Base-by-base conservation (phyloP, 1,140 invertebrate species). In the Plodia interpunctella region DNA sequence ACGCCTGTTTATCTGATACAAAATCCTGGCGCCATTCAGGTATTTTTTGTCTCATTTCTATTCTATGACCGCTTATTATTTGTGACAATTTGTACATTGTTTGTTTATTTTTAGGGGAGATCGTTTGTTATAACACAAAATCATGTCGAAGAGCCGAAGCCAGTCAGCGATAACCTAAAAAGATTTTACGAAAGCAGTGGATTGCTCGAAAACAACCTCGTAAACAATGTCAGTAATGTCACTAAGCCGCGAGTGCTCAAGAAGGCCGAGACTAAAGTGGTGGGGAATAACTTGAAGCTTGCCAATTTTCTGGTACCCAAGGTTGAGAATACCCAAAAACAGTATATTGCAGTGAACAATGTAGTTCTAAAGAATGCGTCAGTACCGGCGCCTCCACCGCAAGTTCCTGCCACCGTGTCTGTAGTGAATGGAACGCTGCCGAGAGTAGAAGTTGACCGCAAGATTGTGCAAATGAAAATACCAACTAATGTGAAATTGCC, bases 111-210 rank as follows among this genome's bases (percentile, higher is more conserved):
- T 15, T 72, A 88, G 86, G 66, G 71, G n/a, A 74, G 67, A 57
- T 73, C 78, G 6, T 85, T 78, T 59, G 60, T 85, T 51, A 56
- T 87, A 35, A 63, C 80, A n/a, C 76, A 70, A 57, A 73, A 69
- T 49, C 70, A 60, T 57, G 57, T 68, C 49, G 68, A 68, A 18
- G 57, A 59, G 44, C 72, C 74, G 32, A 84, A 76, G 60, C 79
- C 83, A 30, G 69, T 82, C 6, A 77, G 70, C 59, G 74, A 81
- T 69, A 87, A 77, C 69, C 77, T 88, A 59, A 87, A 87, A 74
- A 75, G 66, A 62, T 88, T 86, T 70, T 88, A 88, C 66, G 86
- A 88, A 80, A 88, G 78, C 74, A 88, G 83, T 76, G 86, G 83
- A 59, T 84, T 83, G 71, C 67, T 88, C 32, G 86, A 82, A 68